A percentile compares a stretch with the other conserved stretches of the same genome.
phyloP scores from a whole-genome alignment of 2,113 vertebrate genomes.

The Myotis yumanensis region DNA sequence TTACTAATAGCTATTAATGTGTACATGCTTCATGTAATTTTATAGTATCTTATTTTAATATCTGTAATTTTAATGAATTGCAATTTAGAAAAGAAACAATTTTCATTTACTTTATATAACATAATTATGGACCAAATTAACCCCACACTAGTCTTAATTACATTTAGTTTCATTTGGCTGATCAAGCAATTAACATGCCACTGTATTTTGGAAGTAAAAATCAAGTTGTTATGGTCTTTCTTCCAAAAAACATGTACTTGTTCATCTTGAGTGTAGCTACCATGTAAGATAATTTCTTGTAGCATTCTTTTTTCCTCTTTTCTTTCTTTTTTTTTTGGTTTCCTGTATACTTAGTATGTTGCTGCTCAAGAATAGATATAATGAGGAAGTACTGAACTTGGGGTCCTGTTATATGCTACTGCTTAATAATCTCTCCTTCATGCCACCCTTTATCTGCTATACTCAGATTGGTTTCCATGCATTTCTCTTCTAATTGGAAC shows the following conservation, averaged over 20 bases:
- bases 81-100: conserved; percentile 97
- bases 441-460: conserved; percentile 81
- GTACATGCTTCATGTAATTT: conserved; percentile 97
- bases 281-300: conserved; percentile 79
- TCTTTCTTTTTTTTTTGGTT: conserved; percentile 62
- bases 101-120: conserved; percentile 97
- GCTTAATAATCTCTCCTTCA: conserved; percentile 82
- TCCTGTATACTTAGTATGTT: conserved; percentile 69
- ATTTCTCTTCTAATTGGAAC: conserved; percentile 86
- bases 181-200: conserved; percentile 92
- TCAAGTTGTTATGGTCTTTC: conserved; percentile 85
- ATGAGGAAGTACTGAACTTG: conserved; percentile 82
- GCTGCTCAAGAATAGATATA: conserved; percentile 80
- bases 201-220: conserved; percentile 90
- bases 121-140: conserved; percentile 99
- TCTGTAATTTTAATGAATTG: conserved; percentile 98
- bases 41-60: conserved; percentile 97
- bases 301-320: conserved; percentile 53
- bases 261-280: conserved; percentile 80
- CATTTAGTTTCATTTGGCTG: conserved; percentile 97
- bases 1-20: conserved; percentile 94
- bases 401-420: conserved; percentile 77
- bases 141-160: conserved; percentile 98
- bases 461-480: conserved; percentile 77
- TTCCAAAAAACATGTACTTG: conserved; percentile 84